These are phyloP conservation scores for Cephus cinctus DNA, from an alignment of 1,140 invertebrate genomes.

Conservation along the genomic window DNA sequence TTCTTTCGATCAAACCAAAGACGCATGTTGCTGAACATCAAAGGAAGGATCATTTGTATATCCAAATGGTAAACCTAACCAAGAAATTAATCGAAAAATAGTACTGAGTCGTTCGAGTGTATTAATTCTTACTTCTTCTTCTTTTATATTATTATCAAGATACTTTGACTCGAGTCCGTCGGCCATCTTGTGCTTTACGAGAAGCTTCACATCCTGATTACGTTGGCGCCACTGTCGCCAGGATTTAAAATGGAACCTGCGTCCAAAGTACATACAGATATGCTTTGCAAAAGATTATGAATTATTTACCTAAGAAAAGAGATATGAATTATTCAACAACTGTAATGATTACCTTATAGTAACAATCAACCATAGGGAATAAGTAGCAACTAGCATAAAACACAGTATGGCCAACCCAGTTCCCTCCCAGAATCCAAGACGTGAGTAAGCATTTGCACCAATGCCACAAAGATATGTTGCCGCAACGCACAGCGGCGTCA, in stretches of 20 bases:
- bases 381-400: constrained; percentile 43
- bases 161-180: neutral
- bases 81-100: constrained; percentile 7
- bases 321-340: no score
- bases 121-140: no score
- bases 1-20: constrained; percentile 19
- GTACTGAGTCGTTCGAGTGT: no score
- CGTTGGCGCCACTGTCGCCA: constrained; percentile 35
- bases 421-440: constrained; percentile 53
- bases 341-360: constrained; percentile 42
- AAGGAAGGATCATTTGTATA: constrained; percentile 16
- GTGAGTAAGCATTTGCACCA: constrained; percentile 50
- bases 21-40: constrained; percentile 25
- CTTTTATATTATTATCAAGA: neutral
- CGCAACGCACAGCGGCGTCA: constrained; percentile 57
- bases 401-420: constrained; percentile 49
- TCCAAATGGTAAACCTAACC: constrained; percentile 11
- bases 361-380: constrained; percentile 47
- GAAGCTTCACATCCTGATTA: constrained; percentile 40
- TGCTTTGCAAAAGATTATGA: neutral
- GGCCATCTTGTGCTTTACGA: constrained; percentile 23
- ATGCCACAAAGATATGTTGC: constrained; percentile 58
- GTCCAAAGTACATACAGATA: neutral
- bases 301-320: no score
- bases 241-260: constrained; percentile 41